These are phyloP conservation scores for Galaxea fascicularis DNA, from an alignment of 92 coral and sea anemone genomes.

Conservation along the genomic window DNA sequence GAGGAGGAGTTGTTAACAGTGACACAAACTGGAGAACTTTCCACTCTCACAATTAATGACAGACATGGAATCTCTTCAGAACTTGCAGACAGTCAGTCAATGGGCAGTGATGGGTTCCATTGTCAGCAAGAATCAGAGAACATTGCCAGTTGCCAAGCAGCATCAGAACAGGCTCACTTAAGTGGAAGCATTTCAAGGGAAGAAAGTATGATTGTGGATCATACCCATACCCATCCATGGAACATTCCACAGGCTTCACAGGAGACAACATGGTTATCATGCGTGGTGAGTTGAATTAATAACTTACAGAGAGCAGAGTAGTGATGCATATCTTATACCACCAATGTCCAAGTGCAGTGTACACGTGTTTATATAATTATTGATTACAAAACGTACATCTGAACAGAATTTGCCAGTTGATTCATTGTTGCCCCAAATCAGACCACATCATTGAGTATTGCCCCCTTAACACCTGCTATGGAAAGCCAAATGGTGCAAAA, in stretches of 20 bases:
- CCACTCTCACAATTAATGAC: neutral
- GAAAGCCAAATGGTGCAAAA: no score
- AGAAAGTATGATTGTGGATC: neutral
- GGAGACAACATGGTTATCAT: constrained; percentile 14
- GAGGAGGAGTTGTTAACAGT: constrained; percentile 35
- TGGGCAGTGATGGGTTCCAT: no score
- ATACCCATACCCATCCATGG: neutral
- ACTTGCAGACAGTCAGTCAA: neutral
- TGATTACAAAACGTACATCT: no score
- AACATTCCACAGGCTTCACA: neutral
- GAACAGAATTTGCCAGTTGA: no score
- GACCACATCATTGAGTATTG: no score
- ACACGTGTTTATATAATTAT: no score
- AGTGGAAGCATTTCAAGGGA: neutral
- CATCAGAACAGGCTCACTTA: neutral
- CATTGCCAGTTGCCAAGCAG: neutral
- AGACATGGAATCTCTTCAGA: neutral
- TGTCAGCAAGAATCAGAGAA: neutral
- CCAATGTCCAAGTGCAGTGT: no score
- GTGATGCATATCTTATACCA: no score
- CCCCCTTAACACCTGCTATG: no score
- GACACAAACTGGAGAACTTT: constrained; percentile 32
- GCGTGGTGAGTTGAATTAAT: constrained; percentile 5
- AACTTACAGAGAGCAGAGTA: no score
- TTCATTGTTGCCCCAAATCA: no score